Percentiles rank a stretch among this genome's conserved stretches.
Evolutionary conservation across 1,140 invertebrate species (phyloP).

Genomic region (Hylyphantes graminicola): DNA sequence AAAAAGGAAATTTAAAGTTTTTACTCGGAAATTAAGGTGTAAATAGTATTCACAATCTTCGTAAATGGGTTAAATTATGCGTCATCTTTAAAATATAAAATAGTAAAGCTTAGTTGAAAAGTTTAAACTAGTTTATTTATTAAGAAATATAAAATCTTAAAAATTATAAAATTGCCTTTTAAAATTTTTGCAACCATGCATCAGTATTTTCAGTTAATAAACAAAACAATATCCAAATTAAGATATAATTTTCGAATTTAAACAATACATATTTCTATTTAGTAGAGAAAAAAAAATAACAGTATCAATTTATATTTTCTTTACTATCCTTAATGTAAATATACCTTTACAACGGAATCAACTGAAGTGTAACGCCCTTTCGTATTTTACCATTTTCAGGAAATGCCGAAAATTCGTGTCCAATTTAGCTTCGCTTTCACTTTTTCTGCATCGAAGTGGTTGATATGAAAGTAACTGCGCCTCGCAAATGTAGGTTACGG

Average conservation of each 20-base stretch:
- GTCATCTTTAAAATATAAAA: too few relatives aligned
- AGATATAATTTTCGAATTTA: background rate
- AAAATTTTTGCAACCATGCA: background rate
- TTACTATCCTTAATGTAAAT: background rate
- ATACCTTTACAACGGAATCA: background rate
- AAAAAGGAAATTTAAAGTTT: too few relatives aligned
- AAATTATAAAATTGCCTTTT: too few relatives aligned
- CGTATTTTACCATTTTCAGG: conserved; percentile 6
- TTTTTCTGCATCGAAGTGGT: background rate
- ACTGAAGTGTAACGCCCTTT: conserved; percentile 5
- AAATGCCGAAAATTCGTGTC: conserved; percentile 35
- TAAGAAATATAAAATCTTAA: too few relatives aligned
- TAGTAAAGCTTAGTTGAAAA: too few relatives aligned
- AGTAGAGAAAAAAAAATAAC: background rate
- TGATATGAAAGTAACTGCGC: background rate
- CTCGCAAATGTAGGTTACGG: conserved; percentile 8
- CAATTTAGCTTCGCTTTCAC: conserved; percentile 37
- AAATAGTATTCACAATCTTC: too few relatives aligned
- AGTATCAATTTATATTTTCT: background rate
- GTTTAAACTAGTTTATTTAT: too few relatives aligned
- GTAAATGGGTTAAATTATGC: too few relatives aligned
- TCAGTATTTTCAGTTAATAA: background rate
- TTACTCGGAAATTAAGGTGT: too few relatives aligned
- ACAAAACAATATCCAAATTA: background rate
- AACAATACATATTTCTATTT: background rate